These are phyloP conservation scores for Euura lappo DNA, from an alignment of 1,140 invertebrate species.

Conservation along the genomic window DNA sequence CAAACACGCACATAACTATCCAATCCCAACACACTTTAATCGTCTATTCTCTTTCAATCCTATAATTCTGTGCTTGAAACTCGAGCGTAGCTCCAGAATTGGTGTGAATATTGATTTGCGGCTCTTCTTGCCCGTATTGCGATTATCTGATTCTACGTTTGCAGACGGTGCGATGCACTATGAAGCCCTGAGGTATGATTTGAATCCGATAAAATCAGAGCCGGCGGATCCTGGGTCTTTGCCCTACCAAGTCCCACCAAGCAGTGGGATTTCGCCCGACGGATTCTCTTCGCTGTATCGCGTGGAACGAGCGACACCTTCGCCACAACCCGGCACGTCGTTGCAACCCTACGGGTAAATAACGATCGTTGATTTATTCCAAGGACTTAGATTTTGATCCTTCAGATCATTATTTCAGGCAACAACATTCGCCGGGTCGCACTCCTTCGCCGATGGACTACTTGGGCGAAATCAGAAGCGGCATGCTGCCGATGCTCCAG, in stretches of 20 bases:
- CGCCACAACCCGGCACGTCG: slow-evolving; percentile 22
- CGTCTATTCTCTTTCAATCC: no score
- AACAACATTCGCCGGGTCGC: slow-evolving; percentile 36
- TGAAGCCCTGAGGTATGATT: slow-evolving; percentile 34
- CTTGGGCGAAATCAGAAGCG: slow-evolving; percentile 17
- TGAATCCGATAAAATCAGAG: slow-evolving; percentile 43
- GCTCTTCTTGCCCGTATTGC: no score
- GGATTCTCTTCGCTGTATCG: slow-evolving; percentile 29
- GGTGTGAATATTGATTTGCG: no score
- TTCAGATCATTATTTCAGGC: neutral
- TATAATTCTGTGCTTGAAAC: no score
- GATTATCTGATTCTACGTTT: neutral
- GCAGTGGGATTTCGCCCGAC: slow-evolving; percentile 13
- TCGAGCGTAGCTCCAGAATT: no score
- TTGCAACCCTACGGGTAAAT: slow-evolving; percentile 28
- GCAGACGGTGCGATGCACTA: slow-evolving; percentile 22
- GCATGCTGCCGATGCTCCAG: slow-evolving; percentile 5
- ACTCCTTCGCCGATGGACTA: slow-evolving; percentile 41
- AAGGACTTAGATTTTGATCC: slow-evolving; percentile 11
- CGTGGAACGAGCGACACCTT: slow-evolving; percentile 15
- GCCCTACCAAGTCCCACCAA: slow-evolving; percentile 16
- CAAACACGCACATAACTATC: no score
- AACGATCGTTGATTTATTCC: slow-evolving; percentile 9
- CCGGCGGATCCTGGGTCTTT: slow-evolving; percentile 31
- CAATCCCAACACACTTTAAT: no score